These are phyloP conservation scores for Calvadosia cruxmelitensis DNA, from an alignment of 30 jellyfish, hydroid and myxozoan species.

Conservation along the genomic window DNA sequence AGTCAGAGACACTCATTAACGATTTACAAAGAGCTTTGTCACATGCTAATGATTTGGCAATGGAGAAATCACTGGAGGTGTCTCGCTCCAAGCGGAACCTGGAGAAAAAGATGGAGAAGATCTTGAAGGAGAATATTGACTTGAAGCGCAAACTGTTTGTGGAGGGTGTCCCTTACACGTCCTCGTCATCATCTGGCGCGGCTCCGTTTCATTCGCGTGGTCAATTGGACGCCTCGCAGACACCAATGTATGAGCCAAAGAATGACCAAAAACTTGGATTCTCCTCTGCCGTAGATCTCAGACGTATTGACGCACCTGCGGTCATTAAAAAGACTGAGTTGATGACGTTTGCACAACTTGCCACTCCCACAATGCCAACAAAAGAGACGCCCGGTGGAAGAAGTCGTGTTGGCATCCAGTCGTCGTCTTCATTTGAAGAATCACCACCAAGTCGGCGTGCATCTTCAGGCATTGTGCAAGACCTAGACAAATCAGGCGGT, in stretches of 20 bases:
- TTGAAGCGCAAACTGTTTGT: conserved; percentile 35
- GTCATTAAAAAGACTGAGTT: neutral
- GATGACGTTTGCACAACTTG: neutral
- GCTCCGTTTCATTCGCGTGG: conserved; percentile 7
- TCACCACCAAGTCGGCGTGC: neutral
- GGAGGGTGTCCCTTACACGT: conserved; percentile 19
- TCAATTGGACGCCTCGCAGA: conserved; percentile 4
- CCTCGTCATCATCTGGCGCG: neutral
- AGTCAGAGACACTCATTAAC: conserved; percentile 47
- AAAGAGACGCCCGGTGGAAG: neutral
- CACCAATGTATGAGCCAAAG: conserved; percentile 7
- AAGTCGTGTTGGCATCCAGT: neutral
- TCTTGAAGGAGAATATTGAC: conserved; percentile 51
- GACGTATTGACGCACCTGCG: neutral
- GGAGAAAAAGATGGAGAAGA: conserved; percentile 55
- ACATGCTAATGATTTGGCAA: conserved; percentile 85
- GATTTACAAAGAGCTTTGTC: conserved; percentile 86
- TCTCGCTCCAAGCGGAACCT: conserved; percentile 58
- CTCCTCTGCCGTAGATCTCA: neutral
- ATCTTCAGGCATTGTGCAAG: too few species aligned
- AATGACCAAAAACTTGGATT: neutral
- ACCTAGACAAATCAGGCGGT: too few species aligned
- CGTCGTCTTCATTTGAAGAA: neutral
- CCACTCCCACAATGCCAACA: neutral
- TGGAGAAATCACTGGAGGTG: conserved; percentile 82